Percentiles rank a stretch among this genome's conserved stretches.
Evolutionary conservation across 2,797 vertebrate species (phyloP).

Genomic region (Pterois miles): DNA sequence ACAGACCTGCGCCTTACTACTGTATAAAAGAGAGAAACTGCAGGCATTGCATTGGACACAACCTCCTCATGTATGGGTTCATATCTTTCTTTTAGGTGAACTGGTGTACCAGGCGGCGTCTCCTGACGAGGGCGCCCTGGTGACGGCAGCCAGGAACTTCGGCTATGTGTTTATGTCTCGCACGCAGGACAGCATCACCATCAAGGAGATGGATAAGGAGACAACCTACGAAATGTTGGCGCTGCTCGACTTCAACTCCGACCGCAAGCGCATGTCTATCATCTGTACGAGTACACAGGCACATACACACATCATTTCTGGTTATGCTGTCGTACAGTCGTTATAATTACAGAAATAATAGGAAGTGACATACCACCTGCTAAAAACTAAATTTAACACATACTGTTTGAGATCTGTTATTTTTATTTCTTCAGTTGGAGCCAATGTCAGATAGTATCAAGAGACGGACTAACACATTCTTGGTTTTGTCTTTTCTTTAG

Average conservation of each 20-base stretch:
- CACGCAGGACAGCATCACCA: slow-evolving; percentile 93
- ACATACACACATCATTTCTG: neutral
- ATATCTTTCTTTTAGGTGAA: slow-evolving; percentile 71
- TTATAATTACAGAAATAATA: neutral
- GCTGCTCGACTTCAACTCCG: slow-evolving; percentile 96
- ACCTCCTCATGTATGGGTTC: neutral
- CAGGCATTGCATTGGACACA: too few species aligned
- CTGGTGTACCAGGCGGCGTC: slow-evolving; percentile 95
- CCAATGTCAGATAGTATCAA: too few species aligned
- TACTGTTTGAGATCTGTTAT: too few species aligned
- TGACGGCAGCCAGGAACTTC: slow-evolving; percentile 93
- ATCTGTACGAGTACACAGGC: slow-evolving; percentile 71
- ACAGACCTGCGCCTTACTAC: neutral
- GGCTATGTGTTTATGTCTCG: slow-evolving; percentile 92
- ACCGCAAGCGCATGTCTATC: slow-evolving; percentile 96
- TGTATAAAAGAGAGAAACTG: neutral
- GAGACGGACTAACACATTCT: too few species aligned
- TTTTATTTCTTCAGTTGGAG: too few species aligned
- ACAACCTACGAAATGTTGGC: slow-evolving; percentile 88
- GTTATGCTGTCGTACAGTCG: neutral
- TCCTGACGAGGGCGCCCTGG: slow-evolving; percentile 96
- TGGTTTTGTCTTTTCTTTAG: too few species aligned
- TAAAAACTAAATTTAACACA: too few species aligned
- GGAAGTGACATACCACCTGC: neutral
- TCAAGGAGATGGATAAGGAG: slow-evolving; percentile 87